Evolutionary conservation across 2,113 vertebrate genomes (phyloP).

Genomic region (Peromyscus leucopus): DNA sequence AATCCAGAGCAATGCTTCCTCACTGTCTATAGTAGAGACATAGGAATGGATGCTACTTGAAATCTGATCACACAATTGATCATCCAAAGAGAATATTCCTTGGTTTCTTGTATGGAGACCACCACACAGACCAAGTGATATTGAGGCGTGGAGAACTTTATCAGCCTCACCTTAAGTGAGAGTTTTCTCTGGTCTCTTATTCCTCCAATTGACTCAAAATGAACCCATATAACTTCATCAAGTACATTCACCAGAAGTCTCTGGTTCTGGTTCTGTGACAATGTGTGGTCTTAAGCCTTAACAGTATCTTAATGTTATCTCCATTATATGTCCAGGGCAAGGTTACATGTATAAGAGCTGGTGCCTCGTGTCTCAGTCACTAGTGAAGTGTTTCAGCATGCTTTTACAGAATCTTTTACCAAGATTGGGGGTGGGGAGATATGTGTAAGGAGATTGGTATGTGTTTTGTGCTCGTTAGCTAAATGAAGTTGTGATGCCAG

Average conservation of each 20-base stretch:
- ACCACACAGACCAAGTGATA: neutral
- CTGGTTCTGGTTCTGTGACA: slow-evolving; percentile 51
- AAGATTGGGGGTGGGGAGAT: neutral
- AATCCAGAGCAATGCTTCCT: neutral
- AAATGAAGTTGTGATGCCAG: slow-evolving; percentile 20
- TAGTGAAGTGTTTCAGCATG: neutral
- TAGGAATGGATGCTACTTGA: neutral
- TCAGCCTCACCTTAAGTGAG: neutral
- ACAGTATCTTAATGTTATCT: neutral
- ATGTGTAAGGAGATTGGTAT: neutral
- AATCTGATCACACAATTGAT: neutral
- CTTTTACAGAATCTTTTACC: neutral
- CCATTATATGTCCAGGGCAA: neutral
- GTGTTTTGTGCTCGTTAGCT: neutral
- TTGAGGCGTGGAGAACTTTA: neutral
- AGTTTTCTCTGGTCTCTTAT: neutral
- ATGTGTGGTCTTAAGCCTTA: neutral
- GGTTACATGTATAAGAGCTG: neutral
- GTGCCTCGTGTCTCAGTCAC: neutral
- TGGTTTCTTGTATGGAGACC: neutral
- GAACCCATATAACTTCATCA: slow-evolving; percentile 16
- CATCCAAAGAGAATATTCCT: neutral
- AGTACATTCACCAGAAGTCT: neutral
- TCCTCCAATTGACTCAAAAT: slow-evolving; percentile 21
- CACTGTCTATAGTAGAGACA: neutral